Evolutionary conservation across 2,888 invertebrate species (phyloP).

Genomic region (Epicampocera succincta): DNA sequence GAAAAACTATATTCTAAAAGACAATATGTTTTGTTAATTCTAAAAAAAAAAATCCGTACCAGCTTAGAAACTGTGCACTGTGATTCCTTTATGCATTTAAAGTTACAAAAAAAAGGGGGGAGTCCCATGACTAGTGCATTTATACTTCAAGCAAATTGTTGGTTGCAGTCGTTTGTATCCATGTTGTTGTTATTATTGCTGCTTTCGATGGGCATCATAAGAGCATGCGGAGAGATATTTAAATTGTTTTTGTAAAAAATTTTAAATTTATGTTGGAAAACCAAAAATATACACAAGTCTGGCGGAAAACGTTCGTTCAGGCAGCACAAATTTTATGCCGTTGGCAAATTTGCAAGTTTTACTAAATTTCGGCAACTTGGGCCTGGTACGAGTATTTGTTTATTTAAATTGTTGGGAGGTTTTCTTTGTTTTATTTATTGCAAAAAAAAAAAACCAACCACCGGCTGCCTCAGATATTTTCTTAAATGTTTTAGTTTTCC

Average conservation of each 20-base stretch:
- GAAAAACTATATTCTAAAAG: slow-evolving; percentile 53
- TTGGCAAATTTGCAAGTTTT: slow-evolving; percentile 59
- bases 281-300: slow-evolving; percentile 52
- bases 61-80: slow-evolving; percentile 41
- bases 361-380: slow-evolving; percentile 14
- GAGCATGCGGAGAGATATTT: neutral
- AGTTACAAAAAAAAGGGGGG: neutral
- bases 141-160: neutral
- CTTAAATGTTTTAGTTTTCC: too few relatives aligned
- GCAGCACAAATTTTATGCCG: slow-evolving; percentile 54
- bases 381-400: too few relatives aligned
- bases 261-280: slow-evolving; percentile 28
- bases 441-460: too few relatives aligned
- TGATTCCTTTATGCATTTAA: neutral
- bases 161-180: neutral
- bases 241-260: neutral
- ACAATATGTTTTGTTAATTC: slow-evolving; percentile 56
- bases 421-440: slow-evolving; percentile 21
- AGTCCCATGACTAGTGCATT: neutral
- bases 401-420: slow-evolving; percentile 17
- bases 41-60: slow-evolving; percentile 7
- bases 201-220: neutral
- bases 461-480: too few relatives aligned
- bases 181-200: slow-evolving; percentile 5
- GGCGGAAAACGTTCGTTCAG: slow-evolving; percentile 54